Percentiles rank a stretch among this genome's conserved stretches.
These are phyloP conservation scores for Tinamus major DNA, from an alignment of 2,797 vertebrate genomes.

Conservation along the genomic window DNA sequence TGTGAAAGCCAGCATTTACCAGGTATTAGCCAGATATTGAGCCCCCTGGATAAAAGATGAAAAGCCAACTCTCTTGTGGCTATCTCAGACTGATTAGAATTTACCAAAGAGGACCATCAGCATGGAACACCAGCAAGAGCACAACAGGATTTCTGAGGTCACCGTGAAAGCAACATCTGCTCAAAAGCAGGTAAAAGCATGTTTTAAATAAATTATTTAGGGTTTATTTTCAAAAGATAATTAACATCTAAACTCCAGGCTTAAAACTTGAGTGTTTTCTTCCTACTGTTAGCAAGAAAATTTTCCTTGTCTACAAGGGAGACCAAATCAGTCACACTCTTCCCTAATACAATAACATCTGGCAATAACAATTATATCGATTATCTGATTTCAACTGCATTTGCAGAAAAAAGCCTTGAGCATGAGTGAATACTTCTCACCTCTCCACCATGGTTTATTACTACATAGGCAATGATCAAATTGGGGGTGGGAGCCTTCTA, in stretches of 20 bases:
- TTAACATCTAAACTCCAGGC: background rate
- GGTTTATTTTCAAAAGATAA: conserved; percentile 4
- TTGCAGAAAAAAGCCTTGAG: conserved; percentile 4
- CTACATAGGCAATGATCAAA: background rate
- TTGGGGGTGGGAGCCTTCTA: background rate
- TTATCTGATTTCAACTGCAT: conserved; percentile 21
- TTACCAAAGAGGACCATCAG: background rate
- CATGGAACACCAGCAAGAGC: background rate
- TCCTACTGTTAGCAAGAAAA: background rate
- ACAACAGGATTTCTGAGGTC: background rate
- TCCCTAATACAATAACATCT: conserved; percentile 19
- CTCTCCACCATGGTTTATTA: background rate
- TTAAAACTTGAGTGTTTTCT: background rate
- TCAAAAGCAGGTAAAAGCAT: conserved; percentile 14
- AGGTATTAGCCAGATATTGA: background rate
- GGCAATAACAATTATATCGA: conserved; percentile 33
- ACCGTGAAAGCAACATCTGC: background rate
- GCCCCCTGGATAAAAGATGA: conserved; percentile 5
- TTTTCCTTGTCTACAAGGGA: background rate
- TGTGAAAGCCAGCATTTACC: conserved; percentile 38
- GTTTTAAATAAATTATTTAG: background rate
- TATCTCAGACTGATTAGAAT: background rate
- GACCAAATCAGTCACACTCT: background rate
- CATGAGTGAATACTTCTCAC: conserved; percentile 7
- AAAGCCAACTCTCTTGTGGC: conserved; percentile 7